phyloP scores from a whole-genome alignment of 1,140 invertebrate genomes.

The Bradysia coprophila region DNA sequence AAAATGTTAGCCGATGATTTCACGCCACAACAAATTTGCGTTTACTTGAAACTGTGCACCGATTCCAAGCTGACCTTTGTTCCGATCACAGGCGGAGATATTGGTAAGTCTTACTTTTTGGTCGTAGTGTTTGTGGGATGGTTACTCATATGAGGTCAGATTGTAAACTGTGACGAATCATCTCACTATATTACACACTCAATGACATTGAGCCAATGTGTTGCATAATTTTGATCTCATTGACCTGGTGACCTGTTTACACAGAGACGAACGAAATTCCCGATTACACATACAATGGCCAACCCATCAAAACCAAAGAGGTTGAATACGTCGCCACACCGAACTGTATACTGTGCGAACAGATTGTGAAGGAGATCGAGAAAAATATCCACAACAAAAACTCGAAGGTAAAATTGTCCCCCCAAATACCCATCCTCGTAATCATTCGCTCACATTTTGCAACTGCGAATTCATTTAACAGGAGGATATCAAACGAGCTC shows the following conservation, averaged over 20 bases:
- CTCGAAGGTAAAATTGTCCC: not conserved
- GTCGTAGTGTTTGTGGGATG: too few relatives aligned
- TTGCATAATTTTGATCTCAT: too few relatives aligned
- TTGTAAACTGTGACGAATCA: too few relatives aligned
- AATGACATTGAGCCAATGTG: too few relatives aligned
- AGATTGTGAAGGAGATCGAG: slow-evolving; percentile 15
- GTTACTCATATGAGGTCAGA: too few relatives aligned
- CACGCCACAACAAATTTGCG: slow-evolving; percentile 58
- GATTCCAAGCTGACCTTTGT: not conserved
- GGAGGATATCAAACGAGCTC: slow-evolving; percentile 8
- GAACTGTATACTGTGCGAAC: slow-evolving; percentile 17
- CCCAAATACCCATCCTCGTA: too few relatives aligned
- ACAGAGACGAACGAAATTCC: slow-evolving; percentile 41
- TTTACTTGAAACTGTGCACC: slow-evolving; percentile 46
- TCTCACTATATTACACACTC: too few relatives aligned
- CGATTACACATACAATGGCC: slow-evolving; percentile 31
- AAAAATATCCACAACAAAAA: slow-evolving; percentile 11
- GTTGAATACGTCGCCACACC: slow-evolving; percentile 9
- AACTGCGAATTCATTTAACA: too few relatives aligned
- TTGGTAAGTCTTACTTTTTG: not conserved
- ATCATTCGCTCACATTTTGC: too few relatives aligned
- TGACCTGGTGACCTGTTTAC: too few relatives aligned
- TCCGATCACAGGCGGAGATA: not conserved
- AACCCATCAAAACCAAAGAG: slow-evolving; percentile 11
- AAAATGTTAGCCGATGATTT: slow-evolving; percentile 60